Base-by-base conservation (phyloP, 2,888 invertebrate species). In the Pediacus dermestoides region DNA sequence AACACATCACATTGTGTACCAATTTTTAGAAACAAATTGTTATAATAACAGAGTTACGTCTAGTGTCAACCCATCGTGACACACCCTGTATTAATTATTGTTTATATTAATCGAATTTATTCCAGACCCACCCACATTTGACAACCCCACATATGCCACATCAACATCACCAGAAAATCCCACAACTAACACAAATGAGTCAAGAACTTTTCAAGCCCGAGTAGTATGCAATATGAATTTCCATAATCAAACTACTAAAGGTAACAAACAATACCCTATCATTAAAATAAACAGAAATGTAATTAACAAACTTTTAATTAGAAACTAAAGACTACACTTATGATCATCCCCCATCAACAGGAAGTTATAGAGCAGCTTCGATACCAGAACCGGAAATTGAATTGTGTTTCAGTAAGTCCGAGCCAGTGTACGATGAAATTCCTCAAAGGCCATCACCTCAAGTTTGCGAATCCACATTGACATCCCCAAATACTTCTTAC, bases 351-450 rank as follows among this genome's bases (percentile, higher is more conserved):
- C 67, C 60, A 39, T 67, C 59, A 9, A 67, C 63, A 9, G 65
- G 67, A 30, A 67, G 63, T 42, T 66, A 66, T 39, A 52, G 63
- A 38, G 63, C 65, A 9, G 61, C 60, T 3, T 58, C 63, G 3
- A 45, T 58, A 13, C 58, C 63, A 53, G 74, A 61, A 63, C 75
- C 64, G 3, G 34, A 16, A 10, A 70, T 66, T 46, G 63, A 67
- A 16, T 23, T 10, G 31, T 32, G 6, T 39, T 10, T 25, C 36
- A 3, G 1, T 10, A 27, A 18, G n/a, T 65, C 70, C 2, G 81
- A 82, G 58, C 82, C 81, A 31, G 64, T 82, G 13, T 82, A 82
- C 55, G 82, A 81, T 42, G 82, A 82, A 67, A 82, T 82, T 42
- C 81, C 82, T n/a, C 42, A 48, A n/a, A 48, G 50, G 18, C 8